A percentile compares a stretch with the other conserved stretches of the same genome.
phyloP scores from a whole-genome alignment of 2,113 vertebrate genomes.

The Vidua chalybeata region DNA sequence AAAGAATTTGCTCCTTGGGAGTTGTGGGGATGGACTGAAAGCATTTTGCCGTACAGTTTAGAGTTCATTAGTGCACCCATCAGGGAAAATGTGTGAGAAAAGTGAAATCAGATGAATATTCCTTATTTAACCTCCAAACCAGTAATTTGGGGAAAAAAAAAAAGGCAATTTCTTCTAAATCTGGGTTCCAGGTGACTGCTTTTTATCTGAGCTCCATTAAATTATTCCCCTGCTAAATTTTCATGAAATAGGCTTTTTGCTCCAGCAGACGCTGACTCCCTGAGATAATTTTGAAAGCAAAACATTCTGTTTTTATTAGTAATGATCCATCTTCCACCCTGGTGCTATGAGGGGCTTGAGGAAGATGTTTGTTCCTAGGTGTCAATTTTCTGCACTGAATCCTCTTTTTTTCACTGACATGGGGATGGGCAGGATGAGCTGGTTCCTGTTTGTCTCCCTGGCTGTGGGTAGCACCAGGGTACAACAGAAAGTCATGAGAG shows the following conservation, averaged over 20 bases:
- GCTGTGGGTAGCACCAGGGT: background rate
- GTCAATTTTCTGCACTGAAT: background rate
- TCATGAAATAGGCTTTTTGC: slow-evolving; percentile 15
- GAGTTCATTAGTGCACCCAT: slow-evolving; percentile 11
- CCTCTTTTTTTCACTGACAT: fast-evolving
- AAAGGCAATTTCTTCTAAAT: slow-evolving; percentile 44
- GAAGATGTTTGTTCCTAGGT: background rate
- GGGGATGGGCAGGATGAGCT: background rate
- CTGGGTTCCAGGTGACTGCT: slow-evolving; percentile 44
- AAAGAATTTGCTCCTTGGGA: background rate
- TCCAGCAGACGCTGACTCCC: background rate
- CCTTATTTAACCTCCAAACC: slow-evolving; percentile 30
- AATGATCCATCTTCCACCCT: background rate
- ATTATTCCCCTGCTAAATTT: slow-evolving; percentile 53
- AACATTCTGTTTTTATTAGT: background rate
- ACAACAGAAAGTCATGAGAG: background rate
- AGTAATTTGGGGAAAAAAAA: background rate
- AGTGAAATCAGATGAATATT: slow-evolving; percentile 12
- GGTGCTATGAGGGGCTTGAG: background rate
- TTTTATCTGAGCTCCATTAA: slow-evolving; percentile 47
- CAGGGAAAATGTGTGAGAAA: background rate
- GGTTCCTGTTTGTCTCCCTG: background rate
- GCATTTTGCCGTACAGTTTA: background rate
- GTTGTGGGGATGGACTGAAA: background rate
- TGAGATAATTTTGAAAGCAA: slow-evolving; percentile 3